Conservation (phyloP, 2,797 vertebrate species). For the Sorex maritimensis region DNA sequence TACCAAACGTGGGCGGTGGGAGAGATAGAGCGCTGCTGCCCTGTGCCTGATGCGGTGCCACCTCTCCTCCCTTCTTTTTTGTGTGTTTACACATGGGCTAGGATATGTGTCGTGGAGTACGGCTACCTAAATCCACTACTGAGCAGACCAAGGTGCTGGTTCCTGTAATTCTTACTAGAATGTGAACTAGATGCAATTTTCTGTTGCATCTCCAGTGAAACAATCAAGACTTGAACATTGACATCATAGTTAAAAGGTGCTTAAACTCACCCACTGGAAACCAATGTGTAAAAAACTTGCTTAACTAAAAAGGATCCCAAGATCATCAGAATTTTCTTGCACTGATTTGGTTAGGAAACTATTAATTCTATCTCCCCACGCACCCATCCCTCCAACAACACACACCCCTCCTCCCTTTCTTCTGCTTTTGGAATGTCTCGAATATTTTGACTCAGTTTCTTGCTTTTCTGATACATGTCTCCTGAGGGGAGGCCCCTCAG, state of each 20-base stretch:
- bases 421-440: not conserved
- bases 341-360: too few species aligned
- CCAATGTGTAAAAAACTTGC: not conserved
- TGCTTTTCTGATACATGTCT: not conserved
- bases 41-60: too few species aligned
- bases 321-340: not conserved
- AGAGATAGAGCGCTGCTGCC: too few species aligned
- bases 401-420: too few species aligned
- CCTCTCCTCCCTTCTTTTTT: too few species aligned
- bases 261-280: not conserved
- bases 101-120: accelerated
- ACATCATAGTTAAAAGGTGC: too few species aligned
- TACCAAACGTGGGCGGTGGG: too few species aligned
- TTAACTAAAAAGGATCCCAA: not conserved
- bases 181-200: not conserved
- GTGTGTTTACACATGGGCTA: too few species aligned
- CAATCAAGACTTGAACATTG: not conserved
- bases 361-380: not conserved
- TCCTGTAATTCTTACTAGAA: not conserved
- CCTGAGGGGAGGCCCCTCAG: too few species aligned
- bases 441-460: not conserved
- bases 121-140: not conserved
- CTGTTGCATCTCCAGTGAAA: not conserved
- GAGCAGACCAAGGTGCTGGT: too few species aligned
- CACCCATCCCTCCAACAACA: not conserved